Base-by-base conservation (phyloP, 1,140 invertebrate species). In the Heliconius hewitsoni region DNA sequence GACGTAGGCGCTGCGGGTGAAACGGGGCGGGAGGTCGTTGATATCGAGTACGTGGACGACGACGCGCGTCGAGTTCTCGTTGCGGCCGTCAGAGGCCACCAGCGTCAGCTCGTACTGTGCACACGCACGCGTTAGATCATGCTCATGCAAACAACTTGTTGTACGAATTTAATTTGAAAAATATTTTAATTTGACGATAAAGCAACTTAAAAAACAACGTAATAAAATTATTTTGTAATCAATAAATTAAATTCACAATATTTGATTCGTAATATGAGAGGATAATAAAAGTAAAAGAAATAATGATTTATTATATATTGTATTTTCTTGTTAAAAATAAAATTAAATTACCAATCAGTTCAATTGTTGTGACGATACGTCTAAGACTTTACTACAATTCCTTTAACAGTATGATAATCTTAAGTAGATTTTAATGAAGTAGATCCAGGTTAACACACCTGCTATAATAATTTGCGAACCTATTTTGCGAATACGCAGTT, bases 41-140 rank as follows among this genome's bases (percentile, higher is more conserved):
- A 97, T 96, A 90, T 97, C 97, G 84, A 96, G 96, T 74, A 98
- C 95, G 87, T 96, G 95, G 85, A 98, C 97, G 77, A 97, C 95
- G 74, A 98, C 97, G 74, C 95, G 96, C 80, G 97, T 98, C 79
- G 96, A 96, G 95, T 97, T 97, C 93, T 98, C 97, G 95, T 97
- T 97, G 86, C 97, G 96, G 89, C 97, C 97, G 95, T 98, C 97
- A 75, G 97, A 98, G 71, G 97, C 97, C 85, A 98, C 97, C 95
- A 98, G 95, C 85, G 97, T 97, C 95, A 98, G 95, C 94, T 97
- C 97, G 95, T 98, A 98, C 97, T 98, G 90, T 84, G 85, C 85
- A 93, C 87, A 94, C 88, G 86, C 88, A 91, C 84, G 89, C 85
- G 85, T 91, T 90, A 90, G 81, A 86, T 88, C 91, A 92, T 91